phyloP scores from a whole-genome alignment of 2,113 vertebrate genomes.

The Heterotilapia buettikoferi region DNA sequence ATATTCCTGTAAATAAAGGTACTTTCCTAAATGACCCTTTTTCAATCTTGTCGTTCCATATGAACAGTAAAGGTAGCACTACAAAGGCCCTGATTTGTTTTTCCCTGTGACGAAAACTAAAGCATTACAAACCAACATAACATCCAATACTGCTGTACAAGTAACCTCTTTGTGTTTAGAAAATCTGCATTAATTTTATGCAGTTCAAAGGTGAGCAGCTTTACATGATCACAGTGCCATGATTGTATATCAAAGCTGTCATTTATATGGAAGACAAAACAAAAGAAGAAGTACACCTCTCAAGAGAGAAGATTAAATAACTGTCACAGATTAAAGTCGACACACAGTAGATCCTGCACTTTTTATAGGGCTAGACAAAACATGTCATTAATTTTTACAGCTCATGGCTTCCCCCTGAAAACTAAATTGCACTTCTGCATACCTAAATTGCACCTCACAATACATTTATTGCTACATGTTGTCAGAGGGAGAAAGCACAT shows the following conservation, averaged over 20 bases:
- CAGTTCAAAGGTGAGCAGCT: neutral
- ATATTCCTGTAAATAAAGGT: conserved; percentile 4
- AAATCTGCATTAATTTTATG: neutral
- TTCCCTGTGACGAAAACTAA: neutral
- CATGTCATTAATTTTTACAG: neutral
- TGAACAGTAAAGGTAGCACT: neutral
- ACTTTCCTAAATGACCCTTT: neutral
- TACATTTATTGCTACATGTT: neutral
- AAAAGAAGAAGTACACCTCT: neutral
- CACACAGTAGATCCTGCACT: neutral
- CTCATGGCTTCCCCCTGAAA: neutral
- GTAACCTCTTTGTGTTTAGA: neutral
- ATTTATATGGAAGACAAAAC: neutral
- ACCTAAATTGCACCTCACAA: neutral
- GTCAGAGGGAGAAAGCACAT: neutral
- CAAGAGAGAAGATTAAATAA: neutral
- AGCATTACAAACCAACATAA: neutral
- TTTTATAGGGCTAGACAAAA: neutral
- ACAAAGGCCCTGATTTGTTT: neutral
- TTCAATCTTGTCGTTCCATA: neutral
- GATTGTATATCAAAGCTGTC: neutral
- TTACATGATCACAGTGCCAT: neutral
- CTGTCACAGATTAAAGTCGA: neutral
- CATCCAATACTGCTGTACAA: neutral
- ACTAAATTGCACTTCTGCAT: neutral